Evolutionary conservation across 2,113 vertebrate genomes (phyloP).

Genomic region (Brachirus orientalis): DNA sequence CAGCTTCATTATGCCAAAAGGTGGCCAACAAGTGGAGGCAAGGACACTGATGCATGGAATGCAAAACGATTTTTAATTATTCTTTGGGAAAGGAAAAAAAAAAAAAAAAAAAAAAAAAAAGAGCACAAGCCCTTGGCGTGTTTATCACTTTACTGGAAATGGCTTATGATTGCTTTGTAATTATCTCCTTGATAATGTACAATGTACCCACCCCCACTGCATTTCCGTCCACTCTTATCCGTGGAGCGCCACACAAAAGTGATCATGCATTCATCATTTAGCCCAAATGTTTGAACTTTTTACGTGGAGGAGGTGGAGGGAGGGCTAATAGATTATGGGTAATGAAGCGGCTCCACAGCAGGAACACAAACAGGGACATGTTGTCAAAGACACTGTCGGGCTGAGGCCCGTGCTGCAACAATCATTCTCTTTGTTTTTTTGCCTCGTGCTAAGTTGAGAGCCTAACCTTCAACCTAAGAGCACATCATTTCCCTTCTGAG

Average conservation of each 20-base stretch:
- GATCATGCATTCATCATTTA: constrained; percentile 72
- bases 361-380: constrained; percentile 70
- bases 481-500: constrained; percentile 73
- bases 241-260: constrained; percentile 50
- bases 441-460: constrained; percentile 66
- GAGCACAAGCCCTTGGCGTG: constrained; percentile 74
- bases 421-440: constrained; percentile 73
- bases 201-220: constrained; percentile 52
- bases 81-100: constrained; percentile 41
- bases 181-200: constrained; percentile 77
- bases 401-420: constrained; percentile 46
- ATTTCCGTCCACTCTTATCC: constrained; percentile 51
- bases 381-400: constrained; percentile 52
- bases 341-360: constrained; percentile 71
- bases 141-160: constrained; percentile 77
- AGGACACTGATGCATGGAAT: constrained; percentile 73
- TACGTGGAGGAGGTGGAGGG: constrained; percentile 60
- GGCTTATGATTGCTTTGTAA: constrained; percentile 79
- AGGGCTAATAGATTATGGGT: constrained; percentile 72
- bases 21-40: constrained; percentile 59
- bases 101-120: constrained; percentile 36
- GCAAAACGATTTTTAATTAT: constrained; percentile 75
- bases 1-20: constrained; percentile 62
- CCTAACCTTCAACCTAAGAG: constrained; percentile 76
- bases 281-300: constrained; percentile 74